phyloP scores from a whole-genome alignment of 2,888 invertebrate genomes.

The Mylabris sibirica region DNA sequence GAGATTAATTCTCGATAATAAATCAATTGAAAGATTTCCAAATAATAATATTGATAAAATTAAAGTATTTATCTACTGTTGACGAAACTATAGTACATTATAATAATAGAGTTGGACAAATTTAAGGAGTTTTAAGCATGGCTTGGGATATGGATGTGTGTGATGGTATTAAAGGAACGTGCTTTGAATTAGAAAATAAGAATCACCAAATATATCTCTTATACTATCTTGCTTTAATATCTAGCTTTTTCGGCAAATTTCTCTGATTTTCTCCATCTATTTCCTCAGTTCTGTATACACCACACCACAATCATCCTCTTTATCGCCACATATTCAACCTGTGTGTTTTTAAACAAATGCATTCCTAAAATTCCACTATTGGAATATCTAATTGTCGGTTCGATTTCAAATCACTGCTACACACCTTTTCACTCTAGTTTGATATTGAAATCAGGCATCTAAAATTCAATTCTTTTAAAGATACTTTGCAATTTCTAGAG shows the following conservation, averaged over 20 bases:
- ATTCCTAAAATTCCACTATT: neutral
- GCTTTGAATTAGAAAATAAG: conserved; percentile 60
- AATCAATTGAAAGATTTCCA: neutral
- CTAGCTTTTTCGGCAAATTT: conserved; percentile 18
- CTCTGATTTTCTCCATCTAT: neutral
- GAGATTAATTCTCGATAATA: neutral
- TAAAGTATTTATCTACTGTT: neutral
- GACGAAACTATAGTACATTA: conserved; percentile 29
- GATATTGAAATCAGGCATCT: neutral
- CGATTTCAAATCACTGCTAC: neutral
- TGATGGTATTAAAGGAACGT: conserved; percentile 60
- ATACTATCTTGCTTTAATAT: conserved; percentile 50
- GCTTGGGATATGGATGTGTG: conserved; percentile 58
- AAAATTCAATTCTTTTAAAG: too few species aligned
- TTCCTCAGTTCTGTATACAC: neutral
- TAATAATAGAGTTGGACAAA: conserved; percentile 52
- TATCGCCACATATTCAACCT: conserved; percentile 18
- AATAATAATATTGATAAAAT: neutral
- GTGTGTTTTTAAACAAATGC: neutral
- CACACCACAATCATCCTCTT: too few species aligned
- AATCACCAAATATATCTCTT: conserved; percentile 55
- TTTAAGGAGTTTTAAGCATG: conserved; percentile 56
- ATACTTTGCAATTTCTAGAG: neutral
- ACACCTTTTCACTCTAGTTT: conserved; percentile 6
- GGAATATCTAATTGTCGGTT: conserved; percentile 1